Base-by-base conservation (phyloP, 2,888 invertebrate species). In the Drosophila limbata region DNA sequence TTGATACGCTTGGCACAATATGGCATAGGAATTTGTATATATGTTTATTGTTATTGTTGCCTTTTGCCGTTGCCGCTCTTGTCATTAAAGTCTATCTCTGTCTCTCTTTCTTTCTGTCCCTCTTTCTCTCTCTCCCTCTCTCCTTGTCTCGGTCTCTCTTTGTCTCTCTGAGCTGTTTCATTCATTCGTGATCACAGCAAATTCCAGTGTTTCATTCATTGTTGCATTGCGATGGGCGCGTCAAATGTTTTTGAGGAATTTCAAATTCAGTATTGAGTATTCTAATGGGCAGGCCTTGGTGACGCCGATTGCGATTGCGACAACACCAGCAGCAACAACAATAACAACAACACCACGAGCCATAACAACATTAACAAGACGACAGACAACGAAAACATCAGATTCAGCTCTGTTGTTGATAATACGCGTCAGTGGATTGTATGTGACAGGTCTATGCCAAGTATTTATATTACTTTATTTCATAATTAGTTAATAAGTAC, bases 41-140 rank as follows among this genome's bases (percentile, higher is more conserved):
- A 74, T 74, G 63, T 78, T 78, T 81, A 84, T 80, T 80, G 73
- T 78, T 73, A 73, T 79, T 84, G 47, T 81, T 81, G 59, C 45
- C 28, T 47, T 40, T 25, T n/a, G 21, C 17, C 6, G 13, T 35
- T 40, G 57, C 33, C 57, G 42, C 48, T 60, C 50, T 69, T 44
- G 39, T 51, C 61, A 28, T 50, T 28, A 62, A 35, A 44, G 31
- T 31, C 31, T 31, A 11, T 48, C 17, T 21, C 3, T 11, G 13
- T 31, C 10, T n/a, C 0, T 31, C 1, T 35, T 0, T 51, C 13
- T 17, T 4, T 11, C 17, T 33, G 3, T 17, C 5, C 9, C 4
- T 31, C 10, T 9, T n/a, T 15, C 44, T 21, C 3, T 25, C 28
- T 9, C 45, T 15, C 0, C 10, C 44, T 8, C 5, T 35, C 1